Evolutionary conservation across 2,797 vertebrate genomes (phyloP), one percentile per base, ranked within the genome.

Genomic region (Leptatherina wallacei): DNA sequence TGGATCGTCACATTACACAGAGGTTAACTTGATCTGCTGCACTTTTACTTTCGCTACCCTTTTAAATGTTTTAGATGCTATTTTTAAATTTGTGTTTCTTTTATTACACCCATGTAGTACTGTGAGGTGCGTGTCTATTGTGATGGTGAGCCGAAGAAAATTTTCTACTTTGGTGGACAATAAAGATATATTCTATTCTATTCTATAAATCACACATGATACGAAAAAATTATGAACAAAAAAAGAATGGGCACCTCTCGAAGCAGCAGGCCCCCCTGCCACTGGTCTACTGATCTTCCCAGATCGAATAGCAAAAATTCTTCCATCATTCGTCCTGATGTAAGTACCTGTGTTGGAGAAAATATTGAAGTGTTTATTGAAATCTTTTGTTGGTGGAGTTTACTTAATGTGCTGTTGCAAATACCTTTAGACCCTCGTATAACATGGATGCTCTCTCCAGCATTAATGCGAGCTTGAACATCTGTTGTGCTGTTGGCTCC

Each of bases 341-440:
- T 99, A 99, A 0, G 97, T 99, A 86, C 98, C 98, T 99, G 84
- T 40, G 78, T 73, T 35, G 57, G 75, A 82, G 51, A 87, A 70
- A 64, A 30, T 3, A 60, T 38, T 18, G 3, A 61, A 58, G 27
- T 0, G 0, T 49, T 49, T 49, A 9, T 10, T 47, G 20, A n/a
- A 47, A 47, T 22, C 20, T 22, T 49, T n/a, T 22, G 16, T 47
- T 40, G 8, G 20, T 14, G 79, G 11, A 61, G 5, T 63, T 32
- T 10, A 22, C 32, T 67, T 1, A 16, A 1, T 55, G 8, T 44
- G 29, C 14, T 13, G 14, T 1, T 65, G 56, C 11, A 54, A 4
- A 22, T 90, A 99, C 98, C 98, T 97, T 99, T 99, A 0, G 97
- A 98, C 76, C 98, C 98, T 82, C 96, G 94, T 85, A 99, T 99